Base-by-base conservation (phyloP, 2,797 vertebrate genomes). In the Novumbra hubbsi region DNA sequence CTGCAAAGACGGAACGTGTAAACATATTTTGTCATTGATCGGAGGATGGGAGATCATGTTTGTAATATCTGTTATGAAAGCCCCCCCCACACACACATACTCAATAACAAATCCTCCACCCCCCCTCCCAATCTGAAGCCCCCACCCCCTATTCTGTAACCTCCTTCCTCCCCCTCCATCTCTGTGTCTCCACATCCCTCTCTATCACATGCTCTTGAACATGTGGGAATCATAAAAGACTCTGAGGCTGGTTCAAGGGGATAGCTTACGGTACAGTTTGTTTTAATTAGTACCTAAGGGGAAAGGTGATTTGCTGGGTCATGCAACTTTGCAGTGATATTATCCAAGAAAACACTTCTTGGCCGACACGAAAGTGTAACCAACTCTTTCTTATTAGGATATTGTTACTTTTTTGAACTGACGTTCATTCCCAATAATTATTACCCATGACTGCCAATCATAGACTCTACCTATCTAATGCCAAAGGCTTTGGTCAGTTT, bases 1-100 rank as follows among this genome's bases (percentile, higher is more conserved):
- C 79, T 21, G 72, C 78, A 83, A 88, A 83, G 85, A 86, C 81
- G 24, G 79, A 86, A 75, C 80, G 75, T 77, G 76, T 82, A 86
- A 88, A 90, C 81, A 86, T 74, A 86, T 83, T 89, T 89, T 88
- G 77, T 90, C 83, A 84, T 78, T 74, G 82, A 84, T 81, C 81
- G 79, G 74, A 85, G 81, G 84, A 83, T 75, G 16, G 75, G 64
- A 6, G 73, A 75, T 78, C 84, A 85, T 78, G 83, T 30, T 74
- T 76, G 71, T 70, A 64, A 82, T 82, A 86, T 89, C 78, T 49
- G 79, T 86, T 86, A 84, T 74, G 78, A 79, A 74, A 80, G 75
- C 73, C 80, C 4, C 68, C 49, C 78, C 78, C 30, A 74, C 49
- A n/a, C n/a, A n/a, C n/a, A n/a, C n/a, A n/a, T n/a, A n/a, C 62